Evolutionary conservation across 2,888 invertebrate genomes (phyloP).

Genomic region (Frankliniella intonsa): DNA sequence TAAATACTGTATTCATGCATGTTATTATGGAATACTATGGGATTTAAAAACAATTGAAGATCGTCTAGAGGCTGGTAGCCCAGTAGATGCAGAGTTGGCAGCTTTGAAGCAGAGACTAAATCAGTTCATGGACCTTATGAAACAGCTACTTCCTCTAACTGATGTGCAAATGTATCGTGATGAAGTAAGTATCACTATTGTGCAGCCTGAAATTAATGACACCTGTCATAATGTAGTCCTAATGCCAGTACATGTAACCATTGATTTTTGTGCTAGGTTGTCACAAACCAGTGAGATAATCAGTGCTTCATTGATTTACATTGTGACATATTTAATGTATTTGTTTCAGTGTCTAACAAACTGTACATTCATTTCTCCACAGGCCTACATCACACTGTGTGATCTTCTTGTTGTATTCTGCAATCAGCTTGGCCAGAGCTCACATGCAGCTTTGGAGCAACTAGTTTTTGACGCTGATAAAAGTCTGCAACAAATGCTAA

Average conservation of each 20-base stretch:
- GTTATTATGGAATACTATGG: slow-evolving; percentile 66
- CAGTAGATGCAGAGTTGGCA: slow-evolving; percentile 54
- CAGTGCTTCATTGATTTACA: too few species aligned
- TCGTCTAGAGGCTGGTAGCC: slow-evolving; percentile 57
- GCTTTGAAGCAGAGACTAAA: slow-evolving; percentile 66
- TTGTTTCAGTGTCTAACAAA: slow-evolving; percentile 19
- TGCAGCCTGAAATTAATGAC: too few species aligned
- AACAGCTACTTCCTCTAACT: slow-evolving; percentile 62
- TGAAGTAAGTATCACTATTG: slow-evolving; percentile 53
- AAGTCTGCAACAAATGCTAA: slow-evolving; percentile 73
- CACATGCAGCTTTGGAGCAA: slow-evolving; percentile 47
- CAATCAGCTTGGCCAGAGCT: slow-evolving; percentile 60
- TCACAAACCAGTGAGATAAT: not conserved
- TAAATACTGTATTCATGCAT: slow-evolving; percentile 76
- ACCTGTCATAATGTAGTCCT: not conserved
- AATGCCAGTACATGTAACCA: not conserved
- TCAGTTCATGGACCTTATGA: slow-evolving; percentile 69
- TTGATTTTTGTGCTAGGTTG: slow-evolving; percentile 17
- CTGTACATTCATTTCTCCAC: slow-evolving; percentile 37
- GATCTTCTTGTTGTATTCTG: slow-evolving; percentile 92
- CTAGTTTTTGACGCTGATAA: slow-evolving; percentile 78
- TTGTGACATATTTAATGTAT: not conserved
- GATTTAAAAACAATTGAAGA: slow-evolving; percentile 78
- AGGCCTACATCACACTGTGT: slow-evolving; percentile 93
- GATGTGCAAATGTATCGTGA: slow-evolving; percentile 66